phyloP scores from a whole-genome alignment of 2,888 invertebrate species.

The Nymphalis c-album region DNA sequence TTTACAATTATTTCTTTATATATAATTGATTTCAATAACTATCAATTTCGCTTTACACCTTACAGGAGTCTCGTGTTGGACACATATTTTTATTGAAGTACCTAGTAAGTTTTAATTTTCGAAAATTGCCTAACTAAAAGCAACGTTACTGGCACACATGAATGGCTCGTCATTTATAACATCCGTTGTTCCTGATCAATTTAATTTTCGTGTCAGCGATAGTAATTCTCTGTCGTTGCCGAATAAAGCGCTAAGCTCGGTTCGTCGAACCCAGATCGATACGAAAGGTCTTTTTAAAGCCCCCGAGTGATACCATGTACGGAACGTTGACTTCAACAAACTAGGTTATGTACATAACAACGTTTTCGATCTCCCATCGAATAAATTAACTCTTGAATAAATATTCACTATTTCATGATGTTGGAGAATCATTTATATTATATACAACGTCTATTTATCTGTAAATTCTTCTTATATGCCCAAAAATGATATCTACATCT shows the following conservation, averaged over 20 bases:
- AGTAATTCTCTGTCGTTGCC: slow-evolving; percentile 41
- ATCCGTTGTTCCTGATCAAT: slow-evolving; percentile 33
- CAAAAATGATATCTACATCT: no score
- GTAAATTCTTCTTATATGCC: no score
- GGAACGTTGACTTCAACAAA: slow-evolving; percentile 21
- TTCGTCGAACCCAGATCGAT: slow-evolving; percentile 52
- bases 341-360: slow-evolving; percentile 14
- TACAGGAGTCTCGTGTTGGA: no score
- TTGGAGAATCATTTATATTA: no score
- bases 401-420: no score
- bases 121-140: slow-evolving; percentile 10
- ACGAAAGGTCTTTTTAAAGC: slow-evolving; percentile 40
- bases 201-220: slow-evolving; percentile 44
- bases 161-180: slow-evolving; percentile 28
- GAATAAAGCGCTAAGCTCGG: slow-evolving; percentile 43
- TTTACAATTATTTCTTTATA: no score
- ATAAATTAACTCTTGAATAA: slow-evolving; percentile 13
- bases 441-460: no score
- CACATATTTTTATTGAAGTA: not conserved
- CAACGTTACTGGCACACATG: slow-evolving; percentile 5
- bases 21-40: no score
- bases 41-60: no score
- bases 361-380: slow-evolving; percentile 6
- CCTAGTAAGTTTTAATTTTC: not conserved
- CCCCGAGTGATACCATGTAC: slow-evolving; percentile 16